phyloP scores from a whole-genome alignment of 1,140 invertebrate genomes.

The Apis mellifera region Amel_HAv3.1 CM009931.2:3790501-3791000 shows the following conservation, averaged over 20 bases:
- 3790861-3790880: neutral
- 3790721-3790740: neutral
- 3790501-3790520: conserved; percentile 13
- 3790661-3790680: neutral
- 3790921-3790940: no score
- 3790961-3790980: no score
- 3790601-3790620: conserved; percentile 20
- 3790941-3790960: no score
- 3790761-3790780: neutral
- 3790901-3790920: no score
- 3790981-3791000: neutral
- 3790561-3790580: neutral
- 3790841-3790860: neutral
- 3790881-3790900: neutral
- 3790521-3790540: conserved; percentile 30
- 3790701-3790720: neutral
- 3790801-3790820: no score
- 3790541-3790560: conserved; percentile 3
- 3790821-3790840: no score
- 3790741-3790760: neutral
- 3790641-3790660: conserved; percentile 12
- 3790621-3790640: conserved; percentile 5
- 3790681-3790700: conserved; percentile 6
- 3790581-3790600: conserved; percentile 11
- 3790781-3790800: neutral